These are phyloP conservation scores for Lagria hirta DNA, from an alignment of 2,888 invertebrate species.

Conservation along the genomic window DNA sequence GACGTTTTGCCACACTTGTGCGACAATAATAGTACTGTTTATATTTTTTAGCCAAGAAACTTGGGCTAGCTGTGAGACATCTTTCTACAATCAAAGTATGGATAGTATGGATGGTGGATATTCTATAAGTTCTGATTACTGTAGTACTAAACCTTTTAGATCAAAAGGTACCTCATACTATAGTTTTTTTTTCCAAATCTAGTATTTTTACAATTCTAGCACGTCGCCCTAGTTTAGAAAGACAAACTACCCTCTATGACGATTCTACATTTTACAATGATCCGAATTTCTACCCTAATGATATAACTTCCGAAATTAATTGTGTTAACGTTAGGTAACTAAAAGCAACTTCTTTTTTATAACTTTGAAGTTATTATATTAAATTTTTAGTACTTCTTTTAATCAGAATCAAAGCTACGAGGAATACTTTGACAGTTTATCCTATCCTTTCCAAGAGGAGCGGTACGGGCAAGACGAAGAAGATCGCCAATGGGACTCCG, in stretches of 20 bases:
- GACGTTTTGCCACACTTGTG: no score
- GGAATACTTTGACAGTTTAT: constrained; percentile 66
- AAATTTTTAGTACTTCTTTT: constrained; percentile 35
- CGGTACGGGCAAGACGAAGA: constrained; percentile 66
- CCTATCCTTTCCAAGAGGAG: constrained; percentile 64
- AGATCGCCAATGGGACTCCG: constrained; percentile 73
- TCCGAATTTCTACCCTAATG: constrained; percentile 50
- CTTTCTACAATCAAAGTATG: constrained; percentile 51
- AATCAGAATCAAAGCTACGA: constrained; percentile 58
- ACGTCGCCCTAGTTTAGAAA: constrained; percentile 75
- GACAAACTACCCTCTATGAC: constrained; percentile 78
- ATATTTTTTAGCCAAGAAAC: constrained; percentile 47
- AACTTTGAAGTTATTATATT: background rate
- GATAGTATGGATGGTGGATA: constrained; percentile 51
- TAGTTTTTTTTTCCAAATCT: background rate
- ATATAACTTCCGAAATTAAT: constrained; percentile 46
- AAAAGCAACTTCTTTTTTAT: background rate
- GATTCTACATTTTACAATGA: constrained; percentile 64
- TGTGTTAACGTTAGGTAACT: constrained; percentile 44
- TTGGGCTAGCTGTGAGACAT: constrained; percentile 60
- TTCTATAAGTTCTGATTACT: constrained; percentile 53
- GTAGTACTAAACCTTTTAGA: constrained; percentile 47
- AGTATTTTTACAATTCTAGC: constrained; percentile 14
- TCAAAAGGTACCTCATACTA: constrained; percentile 40
- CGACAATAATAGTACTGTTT: background rate